Evolutionary conservation across 2,888 invertebrate species (phyloP).

Genomic region (Eupithecia dodoneata): DNA sequence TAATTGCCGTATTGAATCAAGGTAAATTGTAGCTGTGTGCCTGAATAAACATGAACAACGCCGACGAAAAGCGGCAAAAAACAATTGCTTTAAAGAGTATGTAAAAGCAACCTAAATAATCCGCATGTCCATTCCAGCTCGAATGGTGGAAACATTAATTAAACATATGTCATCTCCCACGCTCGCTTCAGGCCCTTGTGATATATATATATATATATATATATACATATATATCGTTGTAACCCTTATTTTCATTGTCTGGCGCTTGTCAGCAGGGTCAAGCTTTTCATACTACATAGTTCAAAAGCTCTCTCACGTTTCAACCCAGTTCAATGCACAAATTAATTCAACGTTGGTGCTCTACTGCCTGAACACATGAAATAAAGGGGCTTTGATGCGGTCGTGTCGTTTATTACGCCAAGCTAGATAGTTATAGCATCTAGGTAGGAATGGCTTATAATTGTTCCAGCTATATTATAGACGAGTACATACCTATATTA

Average conservation of each 20-base stretch:
- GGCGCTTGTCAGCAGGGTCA: constrained; percentile 19
- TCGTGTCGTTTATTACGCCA: neutral
- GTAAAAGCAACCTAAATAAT: constrained; percentile 57
- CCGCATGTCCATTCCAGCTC: constrained; percentile 52
- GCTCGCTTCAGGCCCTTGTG: constrained; percentile 51
- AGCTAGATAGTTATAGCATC: neutral
- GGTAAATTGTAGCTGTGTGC: neutral
- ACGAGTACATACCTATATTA: neutral
- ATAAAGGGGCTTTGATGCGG: constrained; percentile 8
- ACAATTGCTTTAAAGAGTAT: constrained; percentile 29
- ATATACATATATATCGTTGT: constrained; percentile 43
- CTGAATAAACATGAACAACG: neutral
- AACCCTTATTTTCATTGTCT: constrained; percentile 30
- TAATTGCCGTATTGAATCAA: neutral
- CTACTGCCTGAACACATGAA: constrained; percentile 1
- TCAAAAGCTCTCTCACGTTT: constrained; percentile 19
- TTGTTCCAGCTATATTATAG: neutral
- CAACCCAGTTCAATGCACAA: constrained; percentile 18
- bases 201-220: constrained; percentile 52
- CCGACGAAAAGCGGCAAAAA: constrained; percentile 5
- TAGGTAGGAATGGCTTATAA: neutral
- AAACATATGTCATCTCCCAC: constrained; percentile 68
- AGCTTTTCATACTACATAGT: constrained; percentile 14
- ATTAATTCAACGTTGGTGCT: constrained; percentile 10
- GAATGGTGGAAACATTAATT: constrained; percentile 63